A percentile compares a stretch with the other conserved stretches of the same genome.
Conservation (phyloP, 1,140 invertebrate genomes). For the Eurosta solidaginis region DNA sequence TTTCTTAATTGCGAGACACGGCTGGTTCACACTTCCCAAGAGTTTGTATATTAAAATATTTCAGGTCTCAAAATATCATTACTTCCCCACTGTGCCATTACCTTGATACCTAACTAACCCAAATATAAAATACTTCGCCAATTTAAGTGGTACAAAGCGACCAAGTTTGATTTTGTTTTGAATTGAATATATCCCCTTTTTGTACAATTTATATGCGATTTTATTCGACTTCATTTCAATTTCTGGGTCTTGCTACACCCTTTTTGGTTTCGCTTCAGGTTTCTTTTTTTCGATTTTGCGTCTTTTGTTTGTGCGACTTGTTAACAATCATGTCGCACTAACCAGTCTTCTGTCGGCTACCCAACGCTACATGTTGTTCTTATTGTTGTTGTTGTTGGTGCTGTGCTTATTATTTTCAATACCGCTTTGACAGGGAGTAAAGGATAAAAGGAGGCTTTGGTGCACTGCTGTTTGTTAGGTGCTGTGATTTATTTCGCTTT, state of each 20-base stretch:
- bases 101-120: not conserved
- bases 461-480: conserved; percentile 21
- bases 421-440: not conserved
- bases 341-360: conserved; percentile 21
- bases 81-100: not conserved
- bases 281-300: not conserved
- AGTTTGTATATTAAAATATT: too few species aligned
- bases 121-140: not conserved
- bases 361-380: not conserved
- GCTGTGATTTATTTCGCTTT: conserved; percentile 21
- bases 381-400: too few species aligned
- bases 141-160: too few species aligned
- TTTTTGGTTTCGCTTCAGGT: not conserved
- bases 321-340: conserved; percentile 23
- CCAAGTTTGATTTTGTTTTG: conserved; percentile 9
- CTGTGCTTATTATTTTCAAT: not conserved
- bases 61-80: not conserved
- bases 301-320: conserved; percentile 22
- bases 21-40: too few species aligned
- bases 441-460: conserved; percentile 7
- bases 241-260: not conserved
- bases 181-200: conserved; percentile 22
- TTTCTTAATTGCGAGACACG: too few species aligned
- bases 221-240: conserved; percentile 22
- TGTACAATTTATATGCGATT: conserved; percentile 19